Evolutionary conservation across 1,140 invertebrate species (phyloP).

Genomic region (Diabrotica virgifera): DNA sequence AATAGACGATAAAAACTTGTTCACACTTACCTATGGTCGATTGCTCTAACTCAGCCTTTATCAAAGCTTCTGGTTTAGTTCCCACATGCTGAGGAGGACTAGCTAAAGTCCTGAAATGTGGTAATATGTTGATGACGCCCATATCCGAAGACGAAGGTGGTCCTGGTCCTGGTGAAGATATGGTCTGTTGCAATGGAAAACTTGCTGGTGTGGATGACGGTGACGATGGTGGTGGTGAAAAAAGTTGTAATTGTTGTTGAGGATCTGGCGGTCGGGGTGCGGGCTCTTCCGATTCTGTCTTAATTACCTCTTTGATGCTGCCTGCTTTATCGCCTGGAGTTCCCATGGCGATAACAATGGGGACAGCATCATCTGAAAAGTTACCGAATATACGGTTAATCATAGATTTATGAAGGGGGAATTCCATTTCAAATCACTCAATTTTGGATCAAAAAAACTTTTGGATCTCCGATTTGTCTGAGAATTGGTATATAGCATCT

Average conservation of each 20-base stretch:
- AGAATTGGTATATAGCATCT: no score
- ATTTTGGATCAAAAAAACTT: no score
- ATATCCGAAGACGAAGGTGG: slow-evolving; percentile 27
- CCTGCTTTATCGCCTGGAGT: slow-evolving; percentile 47
- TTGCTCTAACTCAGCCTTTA: slow-evolving; percentile 32
- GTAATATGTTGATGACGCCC: slow-evolving; percentile 34
- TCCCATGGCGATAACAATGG: slow-evolving; percentile 48
- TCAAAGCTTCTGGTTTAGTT: slow-evolving; percentile 28
- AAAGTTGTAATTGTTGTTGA: slow-evolving; percentile 8
- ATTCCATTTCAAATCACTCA: no score
- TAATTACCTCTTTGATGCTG: slow-evolving; percentile 41
- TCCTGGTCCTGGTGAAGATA: background rate
- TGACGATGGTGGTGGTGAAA: slow-evolving; percentile 10
- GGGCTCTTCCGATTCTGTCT: slow-evolving; percentile 26
- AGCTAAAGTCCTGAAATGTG: slow-evolving; percentile 23
- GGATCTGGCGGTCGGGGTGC: slow-evolving; percentile 16
- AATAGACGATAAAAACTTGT: no score
- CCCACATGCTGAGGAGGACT: slow-evolving; percentile 18
- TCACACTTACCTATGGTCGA: slow-evolving; percentile 26
- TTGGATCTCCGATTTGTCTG: no score
- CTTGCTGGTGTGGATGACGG: background rate
- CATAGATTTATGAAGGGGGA: no score
- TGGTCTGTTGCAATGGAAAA: background rate
- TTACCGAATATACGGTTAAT: no score
- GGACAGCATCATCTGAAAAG: slow-evolving; percentile 46